Base-by-base conservation (phyloP, 1,140 invertebrate species). In the Semibalanus balanoides region DNA sequence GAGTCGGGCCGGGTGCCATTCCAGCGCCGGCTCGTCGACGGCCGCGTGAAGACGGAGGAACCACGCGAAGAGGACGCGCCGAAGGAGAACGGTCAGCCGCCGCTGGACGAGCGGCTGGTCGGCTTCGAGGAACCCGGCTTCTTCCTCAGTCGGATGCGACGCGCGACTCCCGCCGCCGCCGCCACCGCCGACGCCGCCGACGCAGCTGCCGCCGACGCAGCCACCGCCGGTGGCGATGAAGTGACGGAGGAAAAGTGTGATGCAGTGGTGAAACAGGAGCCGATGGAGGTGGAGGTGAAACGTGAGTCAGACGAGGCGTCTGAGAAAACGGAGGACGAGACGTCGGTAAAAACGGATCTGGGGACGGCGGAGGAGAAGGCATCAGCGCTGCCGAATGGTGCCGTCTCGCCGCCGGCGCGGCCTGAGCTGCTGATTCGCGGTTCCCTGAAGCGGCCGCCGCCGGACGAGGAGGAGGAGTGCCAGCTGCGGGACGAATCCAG, bases 401-500 rank as follows among this genome's bases (percentile, higher is more conserved):
- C 51, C 11, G 51, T 25, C 7, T 64, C 51, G 9, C 51, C 51
- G 51, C 51, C 51, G 51, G 51, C 51, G 51, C 51, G 11, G 11
- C 9, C 11, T 1, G 14, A 19, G 51, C 9, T 64, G 7, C 14
- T 22, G 9, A 11, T 25, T 11, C 51, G 51, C 51, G 51, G 51
- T 19, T 22, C 51, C 7, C 51, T 64, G 51, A 64, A 64, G 51
- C 51, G 51, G 51, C 51, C 14, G 14, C 51, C 14, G 9, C 51
- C 51, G 11, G 51, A 64, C 51, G 51, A 64, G 51, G 51, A 64
- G 51, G 51, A 64, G 7, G 95, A 97, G 84, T 93, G 93, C 81
- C 96, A 95, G 83, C 92, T 92, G 76, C 87, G 92, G 51, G 95
- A 97, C 83, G 94, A 96, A 82, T 91, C 94, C 35, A 93, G 93